A percentile compares a stretch with the other conserved stretches of the same genome.
Evolutionary conservation across 2,888 invertebrate species (phyloP).

Genomic region (Allacma fusca): DNA sequence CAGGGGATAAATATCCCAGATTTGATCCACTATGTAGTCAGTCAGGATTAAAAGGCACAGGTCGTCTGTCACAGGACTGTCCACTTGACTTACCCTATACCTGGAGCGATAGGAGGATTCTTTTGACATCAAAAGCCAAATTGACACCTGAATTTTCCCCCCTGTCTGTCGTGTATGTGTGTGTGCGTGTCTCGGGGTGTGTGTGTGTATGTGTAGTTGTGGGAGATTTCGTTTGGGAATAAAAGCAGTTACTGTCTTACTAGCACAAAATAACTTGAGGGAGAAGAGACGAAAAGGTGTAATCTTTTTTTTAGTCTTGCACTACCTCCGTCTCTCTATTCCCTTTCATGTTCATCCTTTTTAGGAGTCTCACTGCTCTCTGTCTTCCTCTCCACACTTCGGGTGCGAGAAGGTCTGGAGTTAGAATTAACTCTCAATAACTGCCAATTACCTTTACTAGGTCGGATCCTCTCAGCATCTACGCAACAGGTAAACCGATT

Average conservation of each 20-base stretch:
- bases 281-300: neutral
- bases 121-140: conserved; percentile 9
- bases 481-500: conserved; percentile 23
- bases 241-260: neutral
- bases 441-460: neutral
- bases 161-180: neutral
- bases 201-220: too few relatives aligned
- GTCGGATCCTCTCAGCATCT: neutral
- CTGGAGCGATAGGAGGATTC: neutral
- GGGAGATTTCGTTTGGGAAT: too few relatives aligned
- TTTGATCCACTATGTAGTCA: neutral
- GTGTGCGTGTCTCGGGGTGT: neutral
- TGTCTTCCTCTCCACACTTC: neutral
- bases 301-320: conserved; percentile 1
- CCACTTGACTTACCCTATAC: neutral
- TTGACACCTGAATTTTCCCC: conserved; percentile 7
- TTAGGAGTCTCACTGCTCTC: too few relatives aligned
- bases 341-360: neutral
- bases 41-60: neutral
- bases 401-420: neutral
- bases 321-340: neutral
- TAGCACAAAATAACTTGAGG: neutral
- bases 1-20: neutral
- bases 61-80: neutral
- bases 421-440: neutral